Conservation (phyloP, 2,888 invertebrate genomes). For the Hypomecis punctinalis region DNA sequence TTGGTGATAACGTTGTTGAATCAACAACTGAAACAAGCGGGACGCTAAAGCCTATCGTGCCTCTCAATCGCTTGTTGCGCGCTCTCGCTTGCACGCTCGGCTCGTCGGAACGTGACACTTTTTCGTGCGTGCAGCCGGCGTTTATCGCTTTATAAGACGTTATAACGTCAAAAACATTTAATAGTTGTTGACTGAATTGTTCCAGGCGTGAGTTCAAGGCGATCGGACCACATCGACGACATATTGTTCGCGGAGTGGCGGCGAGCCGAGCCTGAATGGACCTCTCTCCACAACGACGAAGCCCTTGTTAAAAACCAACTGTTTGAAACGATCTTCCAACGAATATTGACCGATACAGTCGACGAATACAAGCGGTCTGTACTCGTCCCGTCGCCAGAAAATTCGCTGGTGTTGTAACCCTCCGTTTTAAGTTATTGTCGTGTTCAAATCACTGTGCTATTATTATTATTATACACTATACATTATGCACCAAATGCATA, state of each 20-base stretch:
- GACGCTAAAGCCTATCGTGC: no score
- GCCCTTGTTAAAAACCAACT: conserved; percentile 73
- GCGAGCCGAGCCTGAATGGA: conserved; percentile 79
- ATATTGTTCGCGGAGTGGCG: conserved; percentile 78
- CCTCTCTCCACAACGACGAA: conserved; percentile 71
- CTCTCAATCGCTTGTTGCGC: no score
- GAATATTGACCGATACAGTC: conserved; percentile 71
- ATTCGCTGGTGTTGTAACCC: conserved; percentile 7
- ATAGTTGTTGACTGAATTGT: conserved; percentile 14
- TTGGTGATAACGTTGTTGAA: no score
- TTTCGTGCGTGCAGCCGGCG: no score
- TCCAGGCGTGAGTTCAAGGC: conserved; percentile 68
- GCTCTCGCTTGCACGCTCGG: no score
- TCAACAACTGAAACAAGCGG: no score
- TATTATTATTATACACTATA: not conserved
- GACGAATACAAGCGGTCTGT: conserved; percentile 74
- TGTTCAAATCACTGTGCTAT: conserved; percentile 20
- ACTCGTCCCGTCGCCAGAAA: conserved; percentile 17
- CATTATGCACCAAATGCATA: conserved; percentile 3
- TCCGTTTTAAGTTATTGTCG: not conserved
- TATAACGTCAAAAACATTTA: no score
- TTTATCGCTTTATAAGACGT: no score
- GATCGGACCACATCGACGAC: conserved; percentile 78
- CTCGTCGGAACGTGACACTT: no score
- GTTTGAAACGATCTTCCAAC: conserved; percentile 77